Conservation (phyloP, 92 coral and sea anemone genomes). For the Bergia puertoricense region DNA sequence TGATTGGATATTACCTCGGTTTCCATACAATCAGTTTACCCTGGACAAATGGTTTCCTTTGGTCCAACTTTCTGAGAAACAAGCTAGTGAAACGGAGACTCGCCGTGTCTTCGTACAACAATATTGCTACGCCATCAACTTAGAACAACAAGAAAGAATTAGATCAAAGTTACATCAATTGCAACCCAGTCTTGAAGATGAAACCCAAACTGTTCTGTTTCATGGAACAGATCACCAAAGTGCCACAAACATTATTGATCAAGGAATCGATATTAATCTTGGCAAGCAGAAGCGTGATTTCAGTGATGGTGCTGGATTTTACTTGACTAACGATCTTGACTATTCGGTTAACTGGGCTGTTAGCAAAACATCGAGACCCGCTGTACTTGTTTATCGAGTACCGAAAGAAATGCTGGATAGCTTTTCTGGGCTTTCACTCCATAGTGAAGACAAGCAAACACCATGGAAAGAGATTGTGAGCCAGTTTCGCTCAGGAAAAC, state of each 20-base stretch:
- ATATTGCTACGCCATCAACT: conserved; percentile 32
- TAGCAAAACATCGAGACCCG: conserved; percentile 61
- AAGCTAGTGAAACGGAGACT: background rate
- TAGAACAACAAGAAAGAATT: conserved; percentile 23
- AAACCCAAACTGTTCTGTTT: conserved; percentile 25
- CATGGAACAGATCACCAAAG: conserved; percentile 77
- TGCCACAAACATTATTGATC: conserved; percentile 50
- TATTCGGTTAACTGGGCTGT: conserved; percentile 52
- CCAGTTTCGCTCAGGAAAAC: conserved; percentile 56
- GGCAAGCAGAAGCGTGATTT: conserved; percentile 65
- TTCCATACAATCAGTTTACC: conserved; percentile 29
- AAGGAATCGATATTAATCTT: conserved; percentile 49
- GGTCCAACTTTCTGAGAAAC: background rate
- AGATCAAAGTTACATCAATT: background rate
- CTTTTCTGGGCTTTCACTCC: conserved; percentile 24
- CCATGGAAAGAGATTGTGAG: conserved; percentile 59
- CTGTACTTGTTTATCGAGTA: conserved; percentile 48
- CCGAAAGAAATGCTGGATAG: conserved; percentile 12
- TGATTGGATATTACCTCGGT: conserved; percentile 3
- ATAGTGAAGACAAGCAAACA: conserved; percentile 17
- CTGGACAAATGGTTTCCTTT: conserved; percentile 34
- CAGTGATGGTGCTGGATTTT: conserved; percentile 66
- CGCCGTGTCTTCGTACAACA: background rate
- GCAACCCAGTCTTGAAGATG: conserved; percentile 13
- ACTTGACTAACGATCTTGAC: conserved; percentile 39